These are phyloP conservation scores for Rhysida immarginata DNA, from an alignment of 1,140 invertebrate genomes.

Conservation along the genomic window DNA sequence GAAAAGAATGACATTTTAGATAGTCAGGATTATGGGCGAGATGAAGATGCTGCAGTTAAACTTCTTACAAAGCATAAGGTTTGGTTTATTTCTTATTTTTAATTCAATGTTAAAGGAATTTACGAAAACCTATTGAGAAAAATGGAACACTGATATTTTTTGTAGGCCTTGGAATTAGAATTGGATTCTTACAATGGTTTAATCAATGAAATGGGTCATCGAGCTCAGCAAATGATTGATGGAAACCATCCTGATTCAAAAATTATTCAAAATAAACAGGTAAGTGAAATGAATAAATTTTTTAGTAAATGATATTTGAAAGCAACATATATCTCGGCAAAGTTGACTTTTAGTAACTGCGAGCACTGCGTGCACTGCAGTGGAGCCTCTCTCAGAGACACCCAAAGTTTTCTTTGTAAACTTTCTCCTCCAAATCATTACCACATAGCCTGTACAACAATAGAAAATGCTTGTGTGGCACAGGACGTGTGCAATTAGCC, in stretches of 20 bases:
- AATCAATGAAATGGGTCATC: constrained; percentile 79
- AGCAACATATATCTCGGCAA: too few species aligned
- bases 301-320: not conserved
- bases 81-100: too few species aligned
- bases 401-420: too few species aligned
- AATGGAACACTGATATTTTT: constrained; percentile 15
- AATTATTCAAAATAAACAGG: constrained; percentile 57
- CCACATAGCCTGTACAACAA: too few species aligned
- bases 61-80: constrained; percentile 83
- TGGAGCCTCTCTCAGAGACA: too few species aligned
- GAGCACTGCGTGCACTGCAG: too few species aligned
- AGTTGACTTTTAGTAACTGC: too few species aligned
- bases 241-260: constrained; percentile 54
- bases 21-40: constrained; percentile 68
- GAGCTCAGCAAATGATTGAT: constrained; percentile 57
- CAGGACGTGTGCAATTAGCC: too few species aligned
- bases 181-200: constrained; percentile 85
- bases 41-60: constrained; percentile 76
- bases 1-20: constrained; percentile 68
- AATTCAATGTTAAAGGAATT: too few species aligned
- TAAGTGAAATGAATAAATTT: constrained; percentile 11
- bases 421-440: too few species aligned
- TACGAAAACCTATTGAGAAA: constrained; percentile 7
- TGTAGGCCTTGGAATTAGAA: constrained; percentile 70
- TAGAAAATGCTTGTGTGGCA: too few species aligned